Evolutionary conservation across 2,113 vertebrate genomes (phyloP).

Genomic region (Struthio camelus): DNA sequence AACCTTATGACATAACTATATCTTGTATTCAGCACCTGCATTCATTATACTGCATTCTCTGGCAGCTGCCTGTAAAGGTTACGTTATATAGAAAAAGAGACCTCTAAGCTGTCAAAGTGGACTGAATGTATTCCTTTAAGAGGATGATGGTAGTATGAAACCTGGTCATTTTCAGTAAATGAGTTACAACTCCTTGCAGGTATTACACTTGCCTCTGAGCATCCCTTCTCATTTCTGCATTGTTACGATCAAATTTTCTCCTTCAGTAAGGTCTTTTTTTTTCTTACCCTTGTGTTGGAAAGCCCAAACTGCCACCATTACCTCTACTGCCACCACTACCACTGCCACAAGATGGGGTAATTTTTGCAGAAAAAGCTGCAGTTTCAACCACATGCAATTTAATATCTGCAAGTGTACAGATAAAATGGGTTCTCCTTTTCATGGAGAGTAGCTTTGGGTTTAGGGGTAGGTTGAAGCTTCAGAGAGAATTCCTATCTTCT

Average conservation of each 20-base stretch:
- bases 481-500: not conserved
- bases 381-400: not conserved
- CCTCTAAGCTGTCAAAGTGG: not conserved
- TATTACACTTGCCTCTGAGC: not conserved
- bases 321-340: not conserved
- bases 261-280: not conserved
- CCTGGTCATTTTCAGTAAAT: not conserved
- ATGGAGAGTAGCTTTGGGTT: not conserved
- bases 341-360: not conserved
- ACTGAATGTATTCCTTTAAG: not conserved
- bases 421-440: not conserved
- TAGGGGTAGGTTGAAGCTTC: not conserved
- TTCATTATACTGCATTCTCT: not conserved
- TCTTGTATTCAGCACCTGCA: not conserved
- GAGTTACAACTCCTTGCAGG: constrained; percentile 7
- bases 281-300: not conserved
- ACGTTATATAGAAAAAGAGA: not conserved
- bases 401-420: not conserved
- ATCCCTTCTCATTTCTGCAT: constrained; percentile 5
- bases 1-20: not conserved
- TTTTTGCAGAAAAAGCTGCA: not conserved
- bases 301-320: not conserved
- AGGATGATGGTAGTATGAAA: not conserved
- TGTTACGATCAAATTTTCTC: not conserved
- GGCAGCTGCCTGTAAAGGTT: constrained; percentile 18